Base-by-base conservation (phyloP, 2,113 vertebrate species). In the Festucalex cinctus region DNA sequence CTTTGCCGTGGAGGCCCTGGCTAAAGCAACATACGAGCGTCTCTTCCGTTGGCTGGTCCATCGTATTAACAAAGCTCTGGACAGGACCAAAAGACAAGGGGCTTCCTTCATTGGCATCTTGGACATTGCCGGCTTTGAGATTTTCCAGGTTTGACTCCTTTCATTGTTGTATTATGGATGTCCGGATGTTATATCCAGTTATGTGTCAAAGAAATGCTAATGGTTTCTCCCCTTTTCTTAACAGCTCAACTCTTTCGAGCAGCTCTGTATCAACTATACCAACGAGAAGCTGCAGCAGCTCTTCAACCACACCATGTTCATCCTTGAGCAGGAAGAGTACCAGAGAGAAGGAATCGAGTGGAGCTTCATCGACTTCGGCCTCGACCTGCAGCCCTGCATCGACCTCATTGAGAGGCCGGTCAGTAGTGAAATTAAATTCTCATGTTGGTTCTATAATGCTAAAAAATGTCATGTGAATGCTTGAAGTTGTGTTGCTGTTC, bases 271-370 rank as follows among this genome's bases (percentile, higher is more conserved):
- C 88, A 98, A 98, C 90, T 98, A 96, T 86, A 98, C 96, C 83
- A 98, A 98, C 0, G 96, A 98, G 90, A 97, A 97, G 91, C 92
- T 97, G 66, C 96, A 98, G 88, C 96, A 98, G 82, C 91, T 98
- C 19, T 98, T 98, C 91, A 98, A 98, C 89, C 95, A 98, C 87
- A 97, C 95, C 54, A 98, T 98, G 96, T 98, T 98, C 71, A 49
- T 80, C 64, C 74, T 80, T 68, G 78, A 97, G 91, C 97, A 99
- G 84, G 97, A 99, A 82, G 97, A 99, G 66, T 99, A 98, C 83
- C 96, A 98, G 83, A 91, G 96, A 0, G 97, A 99, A 83, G 97
- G 97, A 59, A 99, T 99, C n/a, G 96, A 98, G 90, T 99, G 97
- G 97, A 98, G 95, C 84, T 99, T 99, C 90, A 98, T 99, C 28